Conservation (phyloP, 2,113 vertebrate genomes). For the Osmerus eperlanus region DNA sequence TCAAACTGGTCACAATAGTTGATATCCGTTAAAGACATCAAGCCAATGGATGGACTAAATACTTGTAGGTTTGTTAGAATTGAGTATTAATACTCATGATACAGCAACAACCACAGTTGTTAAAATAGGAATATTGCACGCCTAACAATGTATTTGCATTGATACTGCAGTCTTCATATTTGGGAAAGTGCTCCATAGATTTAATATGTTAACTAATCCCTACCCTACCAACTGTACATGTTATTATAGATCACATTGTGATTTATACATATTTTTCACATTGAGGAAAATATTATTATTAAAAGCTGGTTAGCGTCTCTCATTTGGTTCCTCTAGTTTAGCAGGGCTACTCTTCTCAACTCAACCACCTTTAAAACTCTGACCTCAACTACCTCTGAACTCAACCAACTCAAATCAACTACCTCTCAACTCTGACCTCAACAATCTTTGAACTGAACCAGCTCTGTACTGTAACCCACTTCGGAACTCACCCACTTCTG, state of each 20-base stretch:
- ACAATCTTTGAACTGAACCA: too few relatives aligned
- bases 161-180: constrained; percentile 20
- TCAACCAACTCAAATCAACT: too few relatives aligned
- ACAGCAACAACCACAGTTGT: background rate
- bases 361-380: too few relatives aligned
- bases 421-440: too few relatives aligned
- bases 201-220: background rate
- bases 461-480: too few relatives aligned
- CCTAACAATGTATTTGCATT: constrained; percentile 36
- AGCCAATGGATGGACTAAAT: constrained; percentile 12
- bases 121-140: constrained; percentile 20
- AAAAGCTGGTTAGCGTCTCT: background rate
- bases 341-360: too few relatives aligned
- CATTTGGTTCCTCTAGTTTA: too few relatives aligned
- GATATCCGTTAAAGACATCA: constrained; percentile 18
- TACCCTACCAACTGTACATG: background rate
- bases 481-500: too few relatives aligned
- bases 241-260: background rate
- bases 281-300: background rate
- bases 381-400: too few relatives aligned
- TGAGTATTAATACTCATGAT: background rate
- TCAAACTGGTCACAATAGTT: constrained; percentile 20
- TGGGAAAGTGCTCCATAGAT: constrained; percentile 38
- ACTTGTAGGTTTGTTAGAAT: background rate
- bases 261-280: background rate